Evolutionary conservation across 1,140 invertebrate species (phyloP), one percentile per base, ranked within the genome.

Genomic region (Centruroides sculpturatus): DNA sequence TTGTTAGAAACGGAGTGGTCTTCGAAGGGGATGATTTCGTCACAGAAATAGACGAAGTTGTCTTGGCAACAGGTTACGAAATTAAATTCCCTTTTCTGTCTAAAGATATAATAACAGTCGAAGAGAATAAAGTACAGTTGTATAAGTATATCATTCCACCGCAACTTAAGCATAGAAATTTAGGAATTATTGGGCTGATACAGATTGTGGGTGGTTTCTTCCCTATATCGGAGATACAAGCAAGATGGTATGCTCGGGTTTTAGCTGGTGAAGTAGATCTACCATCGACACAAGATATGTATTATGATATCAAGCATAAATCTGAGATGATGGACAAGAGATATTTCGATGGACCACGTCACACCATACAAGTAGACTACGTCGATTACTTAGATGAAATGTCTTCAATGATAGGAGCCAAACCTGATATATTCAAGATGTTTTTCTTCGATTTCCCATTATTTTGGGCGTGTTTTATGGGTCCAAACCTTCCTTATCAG

Each of bases 151-250:
- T 77, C 48, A 80, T 77, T 52, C 74, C 74, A 46, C 74, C 76
- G 2, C 53, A 62, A n/a, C 51, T 56, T 12, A 34, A 59, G 34
- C 70, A 71, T 62, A 10, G 62, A 55, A 74, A 72, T 5, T 55
- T 80, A 41, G 73, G 75, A 10, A 66, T 79, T 8, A 78, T 80
- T 57, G 79, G 76, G 0, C 72, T 76, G 46, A 66, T 77, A 53
- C 79, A 79, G 66, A 75, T 77, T 55, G 62, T 79, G 23, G 77
- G 78, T 46, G 70, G 75, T 49, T 69, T 80, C n/a, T 73, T 77
- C 61, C 78, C 78, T 9, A 73, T 80, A 36, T 69, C 75, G 8
- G 79, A 80, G 68, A 73, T 80, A 23, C 68, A 69, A 49, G 13
- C 50, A 3, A 58, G 68, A n/a, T 69, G 68, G 68, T 66, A 60